Evolutionary conservation across 1,140 invertebrate genomes (phyloP), one percentile per base, ranked within the genome.

Genomic region (Caerostris darwini): DNA sequence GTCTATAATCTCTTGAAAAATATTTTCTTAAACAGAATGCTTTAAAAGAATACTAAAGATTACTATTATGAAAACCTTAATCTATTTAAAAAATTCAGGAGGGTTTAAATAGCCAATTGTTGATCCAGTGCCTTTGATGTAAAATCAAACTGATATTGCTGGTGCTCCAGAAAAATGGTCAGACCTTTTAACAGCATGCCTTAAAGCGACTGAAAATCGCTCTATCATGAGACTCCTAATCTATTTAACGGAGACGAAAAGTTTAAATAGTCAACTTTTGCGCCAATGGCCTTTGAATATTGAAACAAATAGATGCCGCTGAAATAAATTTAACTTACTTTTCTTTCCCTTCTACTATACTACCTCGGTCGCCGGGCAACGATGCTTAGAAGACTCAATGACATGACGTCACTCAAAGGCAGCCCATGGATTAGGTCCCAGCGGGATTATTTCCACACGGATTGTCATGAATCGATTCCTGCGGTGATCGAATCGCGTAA

Each of bases 371-470:
- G 53, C 82, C 54, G 82, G 82, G 54, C 17, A 83, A 56, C 82
- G 14, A 57, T 54, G 54, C 53, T 57, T 19, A 14, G 34, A 57
- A 58, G 82, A 19, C 71, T 53, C 8, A 8, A 19, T 77, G 71
- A 19, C 14, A 53, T 83, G 54, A 83, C 82, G 82, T 83, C 54
- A 56, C 0, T 19, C 19, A 77, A 50, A 12, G 12, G 12, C 50
- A 14, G 12, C 53, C 53, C 82, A 8, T 56, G 54, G 7, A 83
- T 83, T 83, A 57, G 7, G 14, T n/a, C 82, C 54, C n/a, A 8
- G 8, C 54, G 7, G 82, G 82, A 83, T 83, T 83, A 83, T 57
- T 83, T 19, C n/a, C 34, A 19, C 19, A 34, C 71, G 71, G 71
- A 81, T 81, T 81, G 71, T 34, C 71, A 53, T 5, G 71, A 81